Evolutionary conservation across 2,113 vertebrate species (phyloP).

Genomic region (Corythaeola cristata): DNA sequence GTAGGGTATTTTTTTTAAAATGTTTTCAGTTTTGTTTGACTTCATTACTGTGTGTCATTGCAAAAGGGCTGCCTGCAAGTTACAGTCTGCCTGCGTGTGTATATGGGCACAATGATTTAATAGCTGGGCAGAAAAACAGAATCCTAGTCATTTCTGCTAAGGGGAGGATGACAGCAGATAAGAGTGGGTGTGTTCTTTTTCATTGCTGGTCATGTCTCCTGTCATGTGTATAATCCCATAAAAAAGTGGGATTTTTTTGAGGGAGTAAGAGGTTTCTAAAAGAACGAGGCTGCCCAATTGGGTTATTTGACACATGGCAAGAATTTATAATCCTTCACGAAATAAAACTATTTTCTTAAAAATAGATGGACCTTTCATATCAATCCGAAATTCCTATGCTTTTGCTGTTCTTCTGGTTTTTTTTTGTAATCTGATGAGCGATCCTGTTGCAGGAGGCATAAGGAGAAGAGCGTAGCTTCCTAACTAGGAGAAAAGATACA

Average conservation of each 20-base stretch:
- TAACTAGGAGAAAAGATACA: neutral
- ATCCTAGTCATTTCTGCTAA: neutral
- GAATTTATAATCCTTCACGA: neutral
- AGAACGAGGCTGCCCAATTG: neutral
- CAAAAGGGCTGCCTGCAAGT: neutral
- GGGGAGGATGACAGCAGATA: neutral
- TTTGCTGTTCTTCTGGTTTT: neutral
- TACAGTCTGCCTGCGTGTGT: rapidly evolving
- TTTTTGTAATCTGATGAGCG: neutral
- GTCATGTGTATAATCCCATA: neutral
- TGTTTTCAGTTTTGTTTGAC: neutral
- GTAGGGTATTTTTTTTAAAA: neutral
- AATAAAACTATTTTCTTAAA: neutral
- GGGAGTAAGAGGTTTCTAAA: neutral
- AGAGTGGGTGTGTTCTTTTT: neutral
- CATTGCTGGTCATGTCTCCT: neutral
- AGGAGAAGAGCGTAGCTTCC: neutral
- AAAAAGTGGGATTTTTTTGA: neutral
- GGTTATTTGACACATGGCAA: neutral
- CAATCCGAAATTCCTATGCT: neutral
- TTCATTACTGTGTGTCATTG: neutral
- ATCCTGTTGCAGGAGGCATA: neutral
- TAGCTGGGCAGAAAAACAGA: neutral
- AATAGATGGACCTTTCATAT: neutral
- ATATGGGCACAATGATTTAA: neutral